Evolutionary conservation across 2,888 invertebrate species (phyloP).

Genomic region (Crossocerus cetratus): DNA sequence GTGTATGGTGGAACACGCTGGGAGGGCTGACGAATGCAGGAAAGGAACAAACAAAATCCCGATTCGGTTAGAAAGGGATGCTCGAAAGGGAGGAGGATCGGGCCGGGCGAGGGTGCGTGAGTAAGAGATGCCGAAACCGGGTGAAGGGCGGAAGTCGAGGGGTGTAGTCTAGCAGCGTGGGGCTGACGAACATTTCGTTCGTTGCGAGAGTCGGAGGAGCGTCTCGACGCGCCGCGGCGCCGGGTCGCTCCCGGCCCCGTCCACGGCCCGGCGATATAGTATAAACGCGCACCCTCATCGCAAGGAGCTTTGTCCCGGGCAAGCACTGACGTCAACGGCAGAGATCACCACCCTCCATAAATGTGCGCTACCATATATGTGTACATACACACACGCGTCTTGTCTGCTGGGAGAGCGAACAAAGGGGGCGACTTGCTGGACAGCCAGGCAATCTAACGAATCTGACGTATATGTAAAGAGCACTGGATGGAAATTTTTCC

Average conservation of each 20-base stretch:
- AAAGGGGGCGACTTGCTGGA: too few species aligned
- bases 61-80: background rate
- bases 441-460: too few species aligned
- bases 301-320: slow-evolving; percentile 49
- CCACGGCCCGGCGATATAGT: slow-evolving; percentile 10
- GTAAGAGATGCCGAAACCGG: background rate
- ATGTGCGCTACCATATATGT: background rate
- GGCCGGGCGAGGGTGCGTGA: slow-evolving; percentile 1
- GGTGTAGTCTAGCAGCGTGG: background rate
- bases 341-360: slow-evolving; percentile 43
- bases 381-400: too few species aligned
- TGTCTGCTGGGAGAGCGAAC: too few species aligned
- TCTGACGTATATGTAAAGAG: too few species aligned
- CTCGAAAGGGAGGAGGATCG: background rate
- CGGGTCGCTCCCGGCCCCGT: slow-evolving; percentile 22
- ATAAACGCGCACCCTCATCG: slow-evolving; percentile 44
- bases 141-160: background rate
- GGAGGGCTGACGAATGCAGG: background rate
- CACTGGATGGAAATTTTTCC: too few species aligned
- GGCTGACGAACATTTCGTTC: slow-evolving; percentile 35
- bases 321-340: slow-evolving; percentile 49
- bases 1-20: background rate
- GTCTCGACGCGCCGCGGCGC: slow-evolving; percentile 51
- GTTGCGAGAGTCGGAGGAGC: slow-evolving; percentile 44
- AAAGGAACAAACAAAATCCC: background rate